Percentiles rank a stretch among this genome's conserved stretches.
Conservation (phyloP, 2,797 vertebrate species). For the Sebastes miniatus region DNA sequence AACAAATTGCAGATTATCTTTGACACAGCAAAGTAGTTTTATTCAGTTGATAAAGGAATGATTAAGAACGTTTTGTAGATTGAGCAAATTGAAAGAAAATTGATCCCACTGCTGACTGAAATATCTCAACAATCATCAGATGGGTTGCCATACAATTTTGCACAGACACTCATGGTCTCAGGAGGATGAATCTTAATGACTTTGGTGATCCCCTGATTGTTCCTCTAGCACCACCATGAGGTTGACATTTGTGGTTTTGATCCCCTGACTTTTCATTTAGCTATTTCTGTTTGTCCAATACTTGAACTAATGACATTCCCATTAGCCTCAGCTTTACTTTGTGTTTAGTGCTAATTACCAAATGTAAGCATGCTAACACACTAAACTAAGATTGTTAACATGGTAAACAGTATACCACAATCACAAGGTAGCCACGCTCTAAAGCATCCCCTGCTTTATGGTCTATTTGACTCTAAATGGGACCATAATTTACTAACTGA, state of each 20-base stretch:
- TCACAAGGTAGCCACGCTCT: too few relatives aligned
- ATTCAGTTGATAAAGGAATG: not conserved
- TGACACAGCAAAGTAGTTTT: not conserved
- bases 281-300: too few relatives aligned
- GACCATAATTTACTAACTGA: too few relatives aligned
- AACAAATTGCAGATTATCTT: not conserved
- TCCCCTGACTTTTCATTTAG: not conserved
- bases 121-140: not conserved
- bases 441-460: too few relatives aligned
- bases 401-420: not conserved
- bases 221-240: not conserved
- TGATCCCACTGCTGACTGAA: not conserved
- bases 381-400: not conserved
- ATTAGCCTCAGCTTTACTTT: too few relatives aligned
- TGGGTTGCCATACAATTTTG: not conserved
- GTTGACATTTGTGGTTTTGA: not conserved
- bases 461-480: too few relatives aligned
- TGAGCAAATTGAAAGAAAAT: not conserved
- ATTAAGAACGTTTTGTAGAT: constrained; percentile 2
- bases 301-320: too few relatives aligned
- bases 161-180: not conserved
- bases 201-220: not conserved
- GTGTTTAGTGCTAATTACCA: too few relatives aligned
- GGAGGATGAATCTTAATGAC: not conserved
- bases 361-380: too few relatives aligned